Evolutionary conservation across 1,140 invertebrate genomes (phyloP).

Genomic region (Ostrea edulis): DNA sequence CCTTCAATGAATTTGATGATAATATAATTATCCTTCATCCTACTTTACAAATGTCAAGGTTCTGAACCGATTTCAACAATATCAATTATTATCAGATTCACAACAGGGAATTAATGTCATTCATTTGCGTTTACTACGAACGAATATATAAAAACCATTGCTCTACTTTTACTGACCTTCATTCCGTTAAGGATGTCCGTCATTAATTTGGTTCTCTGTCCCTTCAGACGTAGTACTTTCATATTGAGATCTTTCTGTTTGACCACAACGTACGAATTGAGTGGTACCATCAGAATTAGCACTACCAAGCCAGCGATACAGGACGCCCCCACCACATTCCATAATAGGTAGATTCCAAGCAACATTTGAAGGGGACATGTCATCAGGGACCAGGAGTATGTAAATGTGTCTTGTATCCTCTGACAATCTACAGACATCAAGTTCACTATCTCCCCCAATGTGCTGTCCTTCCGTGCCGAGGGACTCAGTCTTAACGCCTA

Average conservation of each 20-base stretch:
- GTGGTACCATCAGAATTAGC: conserved; percentile 79
- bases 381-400: conserved; percentile 44
- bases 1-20: too few species aligned
- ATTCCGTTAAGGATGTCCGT: conserved; percentile 80
- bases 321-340: conserved; percentile 61
- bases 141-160: too few species aligned
- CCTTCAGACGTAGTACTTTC: conserved; percentile 81
- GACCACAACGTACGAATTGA: conserved; percentile 93
- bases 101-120: too few species aligned
- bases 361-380: conserved; percentile 48
- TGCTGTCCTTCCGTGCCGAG: conserved; percentile 72
- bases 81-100: too few species aligned
- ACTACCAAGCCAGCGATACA: conserved; percentile 78
- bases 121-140: too few species aligned
- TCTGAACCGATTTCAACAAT: too few species aligned
- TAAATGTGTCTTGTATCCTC: conserved; percentile 74
- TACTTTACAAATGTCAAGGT: too few species aligned
- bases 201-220: conserved; percentile 81
- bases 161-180: conserved; percentile 80
- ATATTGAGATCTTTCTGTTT: conserved; percentile 83
- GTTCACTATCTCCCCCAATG: conserved; percentile 82
- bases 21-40: too few species aligned
- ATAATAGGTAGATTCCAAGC: conserved; percentile 48
- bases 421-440: conserved; percentile 82
- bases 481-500: conserved; percentile 66